Conservation (phyloP, 2,797 vertebrate species). For the Silurus lanzhouensis region DNA sequence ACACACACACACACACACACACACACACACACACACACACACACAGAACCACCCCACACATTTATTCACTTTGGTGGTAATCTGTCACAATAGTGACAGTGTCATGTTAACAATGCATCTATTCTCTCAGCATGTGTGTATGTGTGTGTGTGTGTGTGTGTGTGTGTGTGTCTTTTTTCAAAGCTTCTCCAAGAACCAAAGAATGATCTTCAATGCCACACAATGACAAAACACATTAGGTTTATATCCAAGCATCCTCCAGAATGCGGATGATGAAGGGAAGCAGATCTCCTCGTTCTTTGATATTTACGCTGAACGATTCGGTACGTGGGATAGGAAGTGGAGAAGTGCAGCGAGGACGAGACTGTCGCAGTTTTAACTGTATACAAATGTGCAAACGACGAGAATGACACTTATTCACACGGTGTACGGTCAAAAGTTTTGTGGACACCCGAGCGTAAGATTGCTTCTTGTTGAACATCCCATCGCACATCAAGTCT, state of each 20-base stretch:
- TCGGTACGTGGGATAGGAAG: not conserved
- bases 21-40: slow-evolving; percentile 6
- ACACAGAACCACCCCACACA: slow-evolving; percentile 27
- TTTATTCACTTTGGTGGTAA: slow-evolving; percentile 13
- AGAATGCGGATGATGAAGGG: not conserved
- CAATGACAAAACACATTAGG: not conserved
- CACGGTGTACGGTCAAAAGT: too few species aligned
- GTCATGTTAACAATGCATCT: slow-evolving; percentile 27
- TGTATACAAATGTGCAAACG: not conserved
- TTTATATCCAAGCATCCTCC: not conserved
- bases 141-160: slow-evolving; percentile 1
- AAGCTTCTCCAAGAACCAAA: not conserved
- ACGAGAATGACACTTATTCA: not conserved
- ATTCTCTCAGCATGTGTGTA: slow-evolving; percentile 7
- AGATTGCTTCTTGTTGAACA: too few species aligned
- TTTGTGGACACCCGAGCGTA: too few species aligned
- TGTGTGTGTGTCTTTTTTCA: slow-evolving; percentile 12
- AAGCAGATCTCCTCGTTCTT: not conserved
- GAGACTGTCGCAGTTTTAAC: not conserved
- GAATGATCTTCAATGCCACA: not conserved
- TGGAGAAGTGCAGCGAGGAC: not conserved
- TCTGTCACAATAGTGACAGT: slow-evolving; percentile 27
- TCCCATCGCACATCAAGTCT: too few species aligned
- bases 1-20: slow-evolving; percentile 32
- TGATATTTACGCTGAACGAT: not conserved